Base-by-base conservation (phyloP, 1,140 invertebrate genomes). In the Lamellibrachia luymesi region DNA sequence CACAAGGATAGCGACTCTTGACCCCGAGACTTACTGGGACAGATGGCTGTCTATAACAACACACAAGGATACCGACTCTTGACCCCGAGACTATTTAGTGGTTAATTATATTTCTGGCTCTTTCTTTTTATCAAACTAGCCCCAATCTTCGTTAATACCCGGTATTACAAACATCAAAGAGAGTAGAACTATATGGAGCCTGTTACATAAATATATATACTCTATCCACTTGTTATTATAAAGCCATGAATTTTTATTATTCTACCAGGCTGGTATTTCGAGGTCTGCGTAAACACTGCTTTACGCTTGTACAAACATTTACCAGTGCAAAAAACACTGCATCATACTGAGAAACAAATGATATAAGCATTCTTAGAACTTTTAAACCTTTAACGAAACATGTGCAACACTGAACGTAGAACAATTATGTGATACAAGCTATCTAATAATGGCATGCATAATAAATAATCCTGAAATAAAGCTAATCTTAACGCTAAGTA, bases 351-450 rank as follows among this genome's bases (percentile, higher is more conserved):
- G 64, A 91, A 25, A 91, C 91, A 91, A 91, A 4, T 50, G 1
- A 91, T 38, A 91, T 91, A 50, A 91, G 50, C 1, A 91, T 91
- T 91, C 22, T 91, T 91, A 91, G 90, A 91, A 91, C 6, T 7
- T 17, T 56, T 17, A 56, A 56, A 17, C 52, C 52, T 8, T 56
- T 56, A 80, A 80, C 7, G 64, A 22, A 80, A 17, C 64, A 80
- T 80, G 64, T 10, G 13, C 64, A 22, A 80, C 64, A 80, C 17
- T 80, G 64, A 80, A 22, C 25, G 25, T 80, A 22, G 25, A 80
- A 80, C 13, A 80, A 80, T 80, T 56, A 56, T 56, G 52, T 56
- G 52, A 6, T 8, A 56, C 52, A 38, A 38, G 38, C 38, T 38
- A 38, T 38, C 38, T 38, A 38, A 38, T 38, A 38, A 38, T 38